Base-by-base conservation (phyloP, 2,888 invertebrate genomes). In the Drepanosiphum platanoidis region DNA sequence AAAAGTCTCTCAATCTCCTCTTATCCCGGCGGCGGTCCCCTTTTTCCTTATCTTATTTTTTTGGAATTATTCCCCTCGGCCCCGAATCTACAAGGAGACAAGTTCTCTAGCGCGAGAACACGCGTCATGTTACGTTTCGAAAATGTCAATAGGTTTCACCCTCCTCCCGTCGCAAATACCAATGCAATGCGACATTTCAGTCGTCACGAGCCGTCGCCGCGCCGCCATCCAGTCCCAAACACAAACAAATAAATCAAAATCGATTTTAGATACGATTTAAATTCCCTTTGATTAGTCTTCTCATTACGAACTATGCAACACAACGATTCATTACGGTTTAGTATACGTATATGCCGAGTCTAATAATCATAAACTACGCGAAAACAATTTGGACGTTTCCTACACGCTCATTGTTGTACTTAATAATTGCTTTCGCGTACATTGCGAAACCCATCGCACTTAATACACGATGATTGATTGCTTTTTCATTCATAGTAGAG, bases 401-500 rank as follows among this genome's bases (percentile, higher is more conserved):
- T 1, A 3, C 3, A 64, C 30, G 30, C n/a, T 64, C 27, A 64
- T 64, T 30, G 11, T 64, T 27, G 52, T 58, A 15, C n/a, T 75
- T 75, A 75, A n/a, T n/a, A n/a, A 75, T 75, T 75, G 34, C 34
- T 52, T 52, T 32, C 22, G 32, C n/a, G n/a, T 58, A 34, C 32
- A 52, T 32, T 74, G 1, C 42, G 32, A 74, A 46, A 74, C 52
- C 61, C 18, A 52, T 52, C 27, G 27, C 27, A 27, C n/a, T 52
- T 61, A 61, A 27, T 61, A 61, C n/a, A 61, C 9, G 5, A 61
- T 61, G 61, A 61, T 61, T 61, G 61, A 61, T 61, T 27, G 61
- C 61, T 61, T 61, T 22, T 61, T 61, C n/a, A 61, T 61, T 61
- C 27, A 9, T 22, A 61, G 0, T 27, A 7, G 61, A 61, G 27